Percentiles rank a stretch among this genome's conserved stretches.
Conservation (phyloP, 2,888 invertebrate genomes). For the Strigamia maritima region DNA sequence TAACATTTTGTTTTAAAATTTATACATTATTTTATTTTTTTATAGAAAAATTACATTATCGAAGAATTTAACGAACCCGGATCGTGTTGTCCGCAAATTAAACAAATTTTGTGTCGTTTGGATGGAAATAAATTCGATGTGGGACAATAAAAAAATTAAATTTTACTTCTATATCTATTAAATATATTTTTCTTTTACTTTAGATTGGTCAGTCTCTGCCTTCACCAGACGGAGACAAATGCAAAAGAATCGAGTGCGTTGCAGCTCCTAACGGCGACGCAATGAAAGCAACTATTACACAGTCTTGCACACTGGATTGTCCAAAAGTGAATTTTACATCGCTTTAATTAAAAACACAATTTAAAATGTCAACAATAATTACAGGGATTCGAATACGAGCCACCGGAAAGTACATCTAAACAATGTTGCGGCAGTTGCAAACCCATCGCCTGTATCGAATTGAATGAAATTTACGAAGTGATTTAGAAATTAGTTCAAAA, state of each 20-base stretch:
- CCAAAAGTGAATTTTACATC: neutral
- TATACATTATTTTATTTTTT: neutral
- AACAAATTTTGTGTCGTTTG: slow-evolving; percentile 61
- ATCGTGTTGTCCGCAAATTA: slow-evolving; percentile 64
- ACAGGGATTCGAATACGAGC: slow-evolving; percentile 44
- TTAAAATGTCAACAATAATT: neutral
- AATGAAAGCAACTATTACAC: slow-evolving; percentile 57
- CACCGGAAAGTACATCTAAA: slow-evolving; percentile 40
- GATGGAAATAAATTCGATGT: slow-evolving; percentile 29
- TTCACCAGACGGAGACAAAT: slow-evolving; percentile 57
- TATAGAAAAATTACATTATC: slow-evolving; percentile 57
- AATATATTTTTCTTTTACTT: neutral
- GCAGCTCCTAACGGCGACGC: slow-evolving; percentile 56
- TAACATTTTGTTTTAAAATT: slow-evolving; percentile 2
- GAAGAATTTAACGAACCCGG: slow-evolving; percentile 58
- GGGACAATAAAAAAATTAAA: neutral
- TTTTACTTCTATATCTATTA: neutral
- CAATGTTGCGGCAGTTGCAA: slow-evolving; percentile 46
- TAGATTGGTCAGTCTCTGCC: slow-evolving; percentile 62
- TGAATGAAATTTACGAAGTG: slow-evolving; percentile 44
- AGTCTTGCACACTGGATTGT: slow-evolving; percentile 59
- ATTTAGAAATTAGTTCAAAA: neutral
- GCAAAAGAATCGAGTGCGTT: slow-evolving; percentile 59
- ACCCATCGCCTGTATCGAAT: slow-evolving; percentile 44
- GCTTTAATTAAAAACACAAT: neutral